A percentile compares a stretch with the other conserved stretches of the same genome.
Conservation (phyloP, 2,888 invertebrate genomes). For the Dinocampus coccinellae region DNA sequence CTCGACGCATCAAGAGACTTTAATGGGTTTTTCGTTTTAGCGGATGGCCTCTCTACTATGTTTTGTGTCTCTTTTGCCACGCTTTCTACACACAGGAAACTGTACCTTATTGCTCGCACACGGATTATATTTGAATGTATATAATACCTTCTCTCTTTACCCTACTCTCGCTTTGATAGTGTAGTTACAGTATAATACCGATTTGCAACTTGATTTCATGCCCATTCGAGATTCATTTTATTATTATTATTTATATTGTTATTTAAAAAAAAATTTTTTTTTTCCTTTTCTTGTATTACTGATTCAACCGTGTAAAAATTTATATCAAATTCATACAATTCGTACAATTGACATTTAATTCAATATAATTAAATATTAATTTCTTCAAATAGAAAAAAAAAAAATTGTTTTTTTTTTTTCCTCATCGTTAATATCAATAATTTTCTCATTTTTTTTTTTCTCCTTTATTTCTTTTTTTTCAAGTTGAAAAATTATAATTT, state of each 20-base stretch:
- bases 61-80: slow-evolving; percentile 41
- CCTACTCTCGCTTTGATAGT: background rate
- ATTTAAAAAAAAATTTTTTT: no score
- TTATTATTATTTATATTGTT: background rate
- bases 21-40: slow-evolving; percentile 48
- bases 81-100: slow-evolving; percentile 56
- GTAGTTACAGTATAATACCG: slow-evolving; percentile 22
- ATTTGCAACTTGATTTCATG: slow-evolving; percentile 26
- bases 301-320: background rate
- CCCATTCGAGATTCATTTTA: slow-evolving; percentile 9
- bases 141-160: background rate
- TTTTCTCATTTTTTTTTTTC: no score
- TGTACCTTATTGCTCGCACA: slow-evolving; percentile 41
- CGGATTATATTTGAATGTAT: slow-evolving; percentile 27
- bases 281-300: no score
- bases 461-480: no score
- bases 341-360: background rate
- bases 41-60: slow-evolving; percentile 46
- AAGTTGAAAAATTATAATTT: no score
- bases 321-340: slow-evolving; percentile 11
- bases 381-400: no score
- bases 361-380: background rate
- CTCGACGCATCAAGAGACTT: slow-evolving; percentile 3
- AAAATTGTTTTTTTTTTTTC: no score
- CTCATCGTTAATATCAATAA: no score